Evolutionary conservation across 2,797 vertebrate genomes (phyloP).

Genomic region (Serranus cabrilla): DNA sequence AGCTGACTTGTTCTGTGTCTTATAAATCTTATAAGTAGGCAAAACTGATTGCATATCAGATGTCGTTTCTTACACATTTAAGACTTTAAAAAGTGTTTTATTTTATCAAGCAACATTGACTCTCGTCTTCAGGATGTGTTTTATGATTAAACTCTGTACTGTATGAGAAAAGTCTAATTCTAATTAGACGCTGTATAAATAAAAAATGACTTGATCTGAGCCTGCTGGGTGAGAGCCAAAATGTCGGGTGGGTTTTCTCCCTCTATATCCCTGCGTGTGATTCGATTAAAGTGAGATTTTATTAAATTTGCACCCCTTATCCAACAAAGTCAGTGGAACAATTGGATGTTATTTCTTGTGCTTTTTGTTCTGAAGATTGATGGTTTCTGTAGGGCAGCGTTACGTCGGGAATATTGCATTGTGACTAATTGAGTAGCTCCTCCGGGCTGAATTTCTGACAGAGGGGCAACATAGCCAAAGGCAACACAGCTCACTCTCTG

Average conservation of each 20-base stretch:
- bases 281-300: constrained; percentile 52
- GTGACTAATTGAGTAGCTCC: constrained; percentile 72
- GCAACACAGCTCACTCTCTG: constrained; percentile 41
- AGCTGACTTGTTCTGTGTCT: not conserved
- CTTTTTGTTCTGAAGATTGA: constrained; percentile 49
- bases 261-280: not conserved
- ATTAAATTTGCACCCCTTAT: constrained; percentile 33
- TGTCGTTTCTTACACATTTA: not conserved
- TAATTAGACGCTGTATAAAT: too few species aligned
- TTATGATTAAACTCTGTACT: not conserved
- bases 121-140: not conserved
- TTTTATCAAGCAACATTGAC: not conserved
- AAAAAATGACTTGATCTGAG: not conserved
- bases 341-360: not conserved
- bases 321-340: constrained; percentile 47
- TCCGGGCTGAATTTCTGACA: constrained; percentile 44
- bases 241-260: not conserved
- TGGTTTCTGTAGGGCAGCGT: constrained; percentile 38
- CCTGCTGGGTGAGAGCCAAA: not conserved
- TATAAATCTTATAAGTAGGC: not conserved
- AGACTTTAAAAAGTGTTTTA: not conserved
- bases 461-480: constrained; percentile 56
- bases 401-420: constrained; percentile 52
- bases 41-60: not conserved
- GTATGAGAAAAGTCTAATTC: too few species aligned